These are phyloP conservation scores for Trichogramma dendrolimi DNA, from an alignment of 2,888 invertebrate genomes.

Conservation along the genomic window DNA sequence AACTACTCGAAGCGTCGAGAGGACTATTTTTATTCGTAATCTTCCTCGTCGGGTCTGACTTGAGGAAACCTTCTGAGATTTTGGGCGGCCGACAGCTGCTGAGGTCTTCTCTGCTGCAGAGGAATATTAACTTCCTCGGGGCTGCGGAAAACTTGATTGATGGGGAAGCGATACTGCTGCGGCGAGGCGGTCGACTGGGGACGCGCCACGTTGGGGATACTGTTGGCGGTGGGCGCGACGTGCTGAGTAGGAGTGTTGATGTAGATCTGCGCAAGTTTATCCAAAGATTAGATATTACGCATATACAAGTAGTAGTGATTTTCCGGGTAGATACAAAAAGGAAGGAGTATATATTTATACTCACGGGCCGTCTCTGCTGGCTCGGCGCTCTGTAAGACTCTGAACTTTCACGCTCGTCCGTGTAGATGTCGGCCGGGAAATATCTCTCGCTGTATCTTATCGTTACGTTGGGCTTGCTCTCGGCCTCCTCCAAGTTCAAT, in stretches of 20 bases:
- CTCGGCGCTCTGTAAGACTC: slow-evolving; percentile 43
- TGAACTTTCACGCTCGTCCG: slow-evolving; percentile 46
- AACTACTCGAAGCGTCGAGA: no score
- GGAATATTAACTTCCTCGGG: slow-evolving; percentile 86
- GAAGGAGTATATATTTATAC: not conserved
- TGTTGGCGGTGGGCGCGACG: slow-evolving; percentile 46
- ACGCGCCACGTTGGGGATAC: slow-evolving; percentile 44
- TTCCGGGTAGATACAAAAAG: not conserved
- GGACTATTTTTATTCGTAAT: slow-evolving; percentile 42
- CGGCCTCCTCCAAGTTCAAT: slow-evolving; percentile 76
- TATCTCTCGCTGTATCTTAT: slow-evolving; percentile 76
- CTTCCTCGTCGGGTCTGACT: slow-evolving; percentile 48
- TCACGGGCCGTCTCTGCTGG: slow-evolving; percentile 34
- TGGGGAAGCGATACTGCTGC: slow-evolving; percentile 52
- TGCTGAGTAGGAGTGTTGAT: slow-evolving; percentile 40
- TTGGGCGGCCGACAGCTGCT: slow-evolving; percentile 50
- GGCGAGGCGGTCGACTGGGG: slow-evolving; percentile 40
- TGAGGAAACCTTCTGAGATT: slow-evolving; percentile 47
- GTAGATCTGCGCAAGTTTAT: slow-evolving; percentile 35
- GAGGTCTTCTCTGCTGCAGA: slow-evolving; percentile 73
- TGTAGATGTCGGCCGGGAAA: slow-evolving; percentile 75
- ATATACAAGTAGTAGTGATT: not conserved
- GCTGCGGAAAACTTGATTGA: slow-evolving; percentile 74
- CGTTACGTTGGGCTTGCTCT: slow-evolving; percentile 75
- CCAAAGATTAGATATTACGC: not conserved